phyloP scores from a whole-genome alignment of 2,888 invertebrate species.

The Poecilobothrus nobilitatus region DNA sequence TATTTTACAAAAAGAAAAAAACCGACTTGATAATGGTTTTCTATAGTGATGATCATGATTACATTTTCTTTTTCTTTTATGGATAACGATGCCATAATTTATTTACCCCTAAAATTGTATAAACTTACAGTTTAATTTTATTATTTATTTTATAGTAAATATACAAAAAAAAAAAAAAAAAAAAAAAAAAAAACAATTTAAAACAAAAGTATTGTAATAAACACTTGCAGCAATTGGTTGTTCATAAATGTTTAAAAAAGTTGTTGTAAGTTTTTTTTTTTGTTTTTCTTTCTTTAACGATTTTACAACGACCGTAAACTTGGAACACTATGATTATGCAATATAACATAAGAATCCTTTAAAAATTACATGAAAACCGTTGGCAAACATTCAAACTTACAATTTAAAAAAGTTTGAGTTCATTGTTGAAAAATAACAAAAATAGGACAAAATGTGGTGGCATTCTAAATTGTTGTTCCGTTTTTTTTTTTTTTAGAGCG shows the following conservation, averaged over 20 bases:
- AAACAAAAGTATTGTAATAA: background rate
- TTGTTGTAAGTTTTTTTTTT: no score
- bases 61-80: background rate
- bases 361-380: background rate
- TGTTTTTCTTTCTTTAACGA: no score
- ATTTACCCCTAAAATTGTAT: background rate
- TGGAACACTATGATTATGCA: background rate
- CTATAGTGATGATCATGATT: background rate
- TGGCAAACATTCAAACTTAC: no score
- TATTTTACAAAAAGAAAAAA: no score
- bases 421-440: background rate
- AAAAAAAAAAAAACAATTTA: background rate
- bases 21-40: no score
- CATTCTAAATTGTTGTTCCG: background rate
- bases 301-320: background rate
- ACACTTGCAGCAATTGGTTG: background rate
- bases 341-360: background rate
- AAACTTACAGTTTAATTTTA: background rate
- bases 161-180: background rate
- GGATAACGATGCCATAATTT: background rate
- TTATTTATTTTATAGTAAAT: background rate
- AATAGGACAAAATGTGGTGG: background rate
- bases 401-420: no score
- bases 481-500: no score
- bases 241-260: no score